Percentiles rank a stretch among this genome's conserved stretches.
These are phyloP conservation scores for Drosophila tsacasi DNA, from an alignment of 1,140 invertebrate genomes.

Conservation along the genomic window DNA sequence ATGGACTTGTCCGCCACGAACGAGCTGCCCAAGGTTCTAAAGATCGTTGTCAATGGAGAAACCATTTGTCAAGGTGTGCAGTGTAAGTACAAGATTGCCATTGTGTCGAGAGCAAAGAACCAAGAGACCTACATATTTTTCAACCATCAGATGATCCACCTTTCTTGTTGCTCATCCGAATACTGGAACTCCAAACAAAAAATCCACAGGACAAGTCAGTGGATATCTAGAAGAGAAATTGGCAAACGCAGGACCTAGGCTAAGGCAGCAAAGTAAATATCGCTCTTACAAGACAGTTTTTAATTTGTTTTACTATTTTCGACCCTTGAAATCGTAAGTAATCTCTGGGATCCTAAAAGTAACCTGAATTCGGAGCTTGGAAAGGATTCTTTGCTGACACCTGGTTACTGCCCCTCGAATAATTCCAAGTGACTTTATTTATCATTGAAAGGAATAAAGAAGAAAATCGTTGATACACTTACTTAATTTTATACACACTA, in stretches of 20 bases:
- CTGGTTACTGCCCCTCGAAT: background rate
- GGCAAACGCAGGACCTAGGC: background rate
- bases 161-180: background rate
- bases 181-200: background rate
- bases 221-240: background rate
- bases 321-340: no score
- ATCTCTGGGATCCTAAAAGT: background rate
- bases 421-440: background rate
- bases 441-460: slow-evolving; percentile 14
- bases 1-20: slow-evolving; percentile 64
- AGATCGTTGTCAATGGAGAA: slow-evolving; percentile 47
- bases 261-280: slow-evolving; percentile 1
- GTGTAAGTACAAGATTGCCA: slow-evolving; percentile 41
- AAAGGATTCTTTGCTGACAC: slow-evolving; percentile 1
- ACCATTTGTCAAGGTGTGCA: slow-evolving; percentile 37
- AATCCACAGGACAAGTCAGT: no score
- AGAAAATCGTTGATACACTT: background rate
- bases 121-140: no score
- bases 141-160: background rate
- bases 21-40: slow-evolving; percentile 61
- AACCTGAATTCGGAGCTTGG: no score
- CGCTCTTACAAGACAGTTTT: no score
- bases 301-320: no score
- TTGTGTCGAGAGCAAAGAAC: no score
- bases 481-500: background rate